These are phyloP conservation scores for Mus pahari DNA, from an alignment of 2,113 vertebrate genomes.

Conservation along the genomic window DNA sequence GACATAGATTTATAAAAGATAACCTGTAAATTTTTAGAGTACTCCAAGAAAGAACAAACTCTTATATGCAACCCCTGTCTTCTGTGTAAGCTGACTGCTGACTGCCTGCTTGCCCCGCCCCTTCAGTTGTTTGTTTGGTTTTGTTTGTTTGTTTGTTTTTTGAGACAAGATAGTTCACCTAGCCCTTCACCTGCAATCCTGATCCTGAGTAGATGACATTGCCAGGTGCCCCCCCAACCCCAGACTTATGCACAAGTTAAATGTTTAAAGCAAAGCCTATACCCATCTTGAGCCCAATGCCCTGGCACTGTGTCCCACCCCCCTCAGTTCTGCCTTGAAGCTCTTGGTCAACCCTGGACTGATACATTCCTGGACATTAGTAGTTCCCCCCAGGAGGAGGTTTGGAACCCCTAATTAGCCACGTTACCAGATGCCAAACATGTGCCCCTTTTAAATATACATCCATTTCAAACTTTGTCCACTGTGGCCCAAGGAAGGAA, in stretches of 20 bases:
- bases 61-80: background rate
- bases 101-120: background rate
- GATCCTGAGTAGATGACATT: background rate
- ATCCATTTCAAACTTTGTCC: background rate
- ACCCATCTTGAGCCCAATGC: no score
- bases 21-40: background rate
- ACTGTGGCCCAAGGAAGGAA: background rate
- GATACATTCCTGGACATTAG: background rate
- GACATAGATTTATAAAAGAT: conserved; percentile 13
- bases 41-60: background rate
- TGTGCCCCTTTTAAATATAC: background rate
- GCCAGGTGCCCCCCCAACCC: background rate
- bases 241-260: background rate
- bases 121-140: background rate
- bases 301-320: accelerated
- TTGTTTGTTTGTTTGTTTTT: background rate
- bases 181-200: background rate
- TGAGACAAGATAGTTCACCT: background rate
- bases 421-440: background rate
- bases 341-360: background rate
- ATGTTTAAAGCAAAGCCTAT: background rate
- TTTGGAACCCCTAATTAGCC: background rate
- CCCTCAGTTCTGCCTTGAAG: background rate
- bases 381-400: background rate
- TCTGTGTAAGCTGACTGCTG: background rate